These are phyloP conservation scores for Pseudochromis fuscus DNA, from an alignment of 2,797 vertebrate species.

Conservation along the genomic window DNA sequence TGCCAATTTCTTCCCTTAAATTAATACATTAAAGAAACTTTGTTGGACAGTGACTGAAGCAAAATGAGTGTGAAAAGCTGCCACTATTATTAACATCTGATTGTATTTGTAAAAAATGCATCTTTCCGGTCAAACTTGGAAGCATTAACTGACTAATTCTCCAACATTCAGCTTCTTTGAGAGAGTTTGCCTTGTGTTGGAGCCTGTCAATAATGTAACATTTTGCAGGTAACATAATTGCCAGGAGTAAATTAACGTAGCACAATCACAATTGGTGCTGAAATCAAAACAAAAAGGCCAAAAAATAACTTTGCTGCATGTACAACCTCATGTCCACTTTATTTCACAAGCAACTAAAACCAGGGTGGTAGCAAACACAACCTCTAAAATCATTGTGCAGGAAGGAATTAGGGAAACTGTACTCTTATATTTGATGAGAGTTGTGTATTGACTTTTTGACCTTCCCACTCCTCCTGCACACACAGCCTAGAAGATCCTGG, in stretches of 20 bases:
- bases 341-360: too few species aligned
- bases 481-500: slow-evolving; percentile 87
- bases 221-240: background rate
- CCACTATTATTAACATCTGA: background rate
- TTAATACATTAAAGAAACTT: background rate
- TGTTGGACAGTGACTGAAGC: background rate
- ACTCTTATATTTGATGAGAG: too few species aligned
- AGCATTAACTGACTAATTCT: background rate
- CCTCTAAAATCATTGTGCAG: too few species aligned
- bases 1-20: too few species aligned
- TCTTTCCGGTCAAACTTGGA: background rate
- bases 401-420: too few species aligned
- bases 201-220: background rate
- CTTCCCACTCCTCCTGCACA: background rate
- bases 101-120: background rate
- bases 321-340: too few species aligned
- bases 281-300: background rate
- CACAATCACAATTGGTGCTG: background rate
- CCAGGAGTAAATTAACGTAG: background rate
- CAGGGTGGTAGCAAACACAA: too few species aligned
- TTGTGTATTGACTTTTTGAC: background rate
- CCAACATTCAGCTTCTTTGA: background rate
- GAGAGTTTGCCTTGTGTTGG: background rate
- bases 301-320: too few species aligned
- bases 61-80: background rate